phyloP scores from a whole-genome alignment of 1,140 invertebrate genomes.

The Mamestra configurata region DNA sequence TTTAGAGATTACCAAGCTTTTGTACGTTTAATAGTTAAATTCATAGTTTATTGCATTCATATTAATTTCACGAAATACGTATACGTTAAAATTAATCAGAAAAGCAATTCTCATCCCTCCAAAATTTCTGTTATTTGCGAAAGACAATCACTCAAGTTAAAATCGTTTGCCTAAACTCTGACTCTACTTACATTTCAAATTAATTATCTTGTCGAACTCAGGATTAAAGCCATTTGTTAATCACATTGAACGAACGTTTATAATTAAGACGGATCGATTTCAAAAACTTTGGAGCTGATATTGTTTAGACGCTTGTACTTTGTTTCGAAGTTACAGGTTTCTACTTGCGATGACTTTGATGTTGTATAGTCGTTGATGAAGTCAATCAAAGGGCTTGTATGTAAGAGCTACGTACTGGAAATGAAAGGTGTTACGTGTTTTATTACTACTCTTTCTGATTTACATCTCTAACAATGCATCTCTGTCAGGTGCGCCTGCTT shows the following conservation, averaged over 20 bases:
- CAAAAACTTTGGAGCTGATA: conserved; percentile 33
- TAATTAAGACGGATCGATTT: conserved; percentile 48
- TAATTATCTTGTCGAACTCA: conserved; percentile 50
- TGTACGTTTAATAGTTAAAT: too few relatives aligned
- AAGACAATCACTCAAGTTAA: conserved; percentile 47
- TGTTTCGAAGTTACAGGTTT: conserved; percentile 12
- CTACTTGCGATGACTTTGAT: not conserved
- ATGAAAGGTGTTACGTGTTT: too few relatives aligned
- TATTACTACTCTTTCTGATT: too few relatives aligned
- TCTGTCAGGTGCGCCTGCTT: too few relatives aligned
- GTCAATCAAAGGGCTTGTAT: not conserved
- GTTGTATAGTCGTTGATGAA: not conserved
- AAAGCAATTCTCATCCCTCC: too few relatives aligned
- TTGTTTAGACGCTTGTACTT: conserved; percentile 34
- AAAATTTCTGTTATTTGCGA: conserved; percentile 20
- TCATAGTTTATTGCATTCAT: too few relatives aligned
- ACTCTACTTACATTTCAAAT: conserved; percentile 44
- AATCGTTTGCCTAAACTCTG: conserved; percentile 39
- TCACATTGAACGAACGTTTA: conserved; percentile 43
- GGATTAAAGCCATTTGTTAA: conserved; percentile 48
- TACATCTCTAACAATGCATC: too few relatives aligned
- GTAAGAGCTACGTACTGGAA: not conserved
- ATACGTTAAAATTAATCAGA: too few relatives aligned
- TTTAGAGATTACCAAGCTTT: too few relatives aligned
- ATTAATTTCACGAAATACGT: too few relatives aligned